Percentiles rank a stretch among this genome's conserved stretches.
Evolutionary conservation across 2,888 invertebrate species (phyloP).

Genomic region (Atherix ibis): DNA sequence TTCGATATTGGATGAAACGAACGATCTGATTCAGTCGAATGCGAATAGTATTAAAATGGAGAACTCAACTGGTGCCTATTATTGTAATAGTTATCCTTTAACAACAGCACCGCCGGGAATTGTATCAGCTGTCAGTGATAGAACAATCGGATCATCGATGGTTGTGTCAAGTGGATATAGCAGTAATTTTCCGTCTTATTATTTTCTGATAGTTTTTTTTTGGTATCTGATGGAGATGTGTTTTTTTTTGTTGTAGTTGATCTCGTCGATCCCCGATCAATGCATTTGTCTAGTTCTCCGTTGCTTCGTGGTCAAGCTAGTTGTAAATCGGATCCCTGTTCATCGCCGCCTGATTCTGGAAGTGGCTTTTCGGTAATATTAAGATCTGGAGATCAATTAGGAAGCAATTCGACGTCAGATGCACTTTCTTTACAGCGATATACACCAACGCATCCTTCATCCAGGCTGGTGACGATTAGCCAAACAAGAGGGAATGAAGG

Average conservation of each 20-base stretch:
- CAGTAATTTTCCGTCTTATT: slow-evolving; percentile 39
- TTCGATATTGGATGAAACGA: slow-evolving; percentile 84
- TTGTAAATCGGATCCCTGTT: slow-evolving; percentile 25
- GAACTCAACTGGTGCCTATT: slow-evolving; percentile 51
- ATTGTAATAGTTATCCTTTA: slow-evolving; percentile 66
- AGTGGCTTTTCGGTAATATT: slow-evolving; percentile 27
- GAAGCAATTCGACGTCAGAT: slow-evolving; percentile 14
- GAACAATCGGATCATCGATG: slow-evolving; percentile 35
- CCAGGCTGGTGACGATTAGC: slow-evolving; percentile 18
- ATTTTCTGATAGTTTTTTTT: not conserved
- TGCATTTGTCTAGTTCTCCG: slow-evolving; percentile 27
- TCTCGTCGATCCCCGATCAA: slow-evolving; percentile 29
- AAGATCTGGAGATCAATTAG: slow-evolving; percentile 21
- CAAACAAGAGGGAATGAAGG: slow-evolving; percentile 26
- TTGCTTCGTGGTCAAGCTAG: slow-evolving; percentile 19
- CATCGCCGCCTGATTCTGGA: slow-evolving; percentile 22
- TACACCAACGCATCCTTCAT: slow-evolving; percentile 21
- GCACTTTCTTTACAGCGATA: slow-evolving; percentile 23
- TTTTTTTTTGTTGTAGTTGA: slow-evolving; percentile 20
- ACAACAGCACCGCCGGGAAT: slow-evolving; percentile 37
- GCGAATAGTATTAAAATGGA: slow-evolving; percentile 68
- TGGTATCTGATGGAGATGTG: not conserved
- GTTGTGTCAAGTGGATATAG: slow-evolving; percentile 64
- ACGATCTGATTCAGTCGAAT: slow-evolving; percentile 42
- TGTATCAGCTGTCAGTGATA: slow-evolving; percentile 18